Evolutionary conservation across 2,113 vertebrate genomes (phyloP), one percentile per base, ranked within the genome.

Genomic region (Grammomys surdaster): DNA sequence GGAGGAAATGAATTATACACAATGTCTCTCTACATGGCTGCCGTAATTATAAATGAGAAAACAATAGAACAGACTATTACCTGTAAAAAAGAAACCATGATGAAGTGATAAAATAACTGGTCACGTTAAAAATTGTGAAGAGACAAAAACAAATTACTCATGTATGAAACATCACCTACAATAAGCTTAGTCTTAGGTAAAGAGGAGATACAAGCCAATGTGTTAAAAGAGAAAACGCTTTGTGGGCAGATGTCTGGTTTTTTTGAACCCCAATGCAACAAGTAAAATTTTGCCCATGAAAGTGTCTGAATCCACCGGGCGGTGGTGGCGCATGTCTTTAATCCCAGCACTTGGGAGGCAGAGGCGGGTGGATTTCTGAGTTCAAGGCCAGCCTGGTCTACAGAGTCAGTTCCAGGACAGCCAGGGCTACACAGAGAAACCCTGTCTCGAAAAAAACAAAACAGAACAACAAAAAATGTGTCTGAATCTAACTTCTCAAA

Each of bases 231-330:
- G 76, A 87, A 91, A 40, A 76, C 51, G 10, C 1, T 56, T 91
- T 46, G 10, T 91, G 82, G 93, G 5, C 36, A 92, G 46, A 94
- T 26, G 31, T 46, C 58, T 86, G 36, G 78, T 94, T 43, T 51
- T 51, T 91, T 95, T 93, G 90, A 82, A 89, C 43, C 60, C 95
- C 28, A 85, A 22, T 65, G 81, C 10, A 88, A 82, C 1, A 33
- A 51, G 54, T 4, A 81, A 93, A 95, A 58, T 60, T 43, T 96
- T 70, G 73, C 11, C 1, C 69, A 46, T 92, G 28, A 43, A 72
- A 82, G 91, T 88, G 58, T 40, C 40, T 40, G 40, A 40, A 40
- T 40, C 40, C 40, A 40, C 40, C 40, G 40, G 40, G 40, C 40
- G 40, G 40, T 40, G 40, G 40, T 40, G 40, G 40, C 40, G 40